Evolutionary conservation across 2,797 vertebrate genomes (phyloP), one percentile per base, ranked within the genome.

Genomic region (Chelmon rostratus): DNA sequence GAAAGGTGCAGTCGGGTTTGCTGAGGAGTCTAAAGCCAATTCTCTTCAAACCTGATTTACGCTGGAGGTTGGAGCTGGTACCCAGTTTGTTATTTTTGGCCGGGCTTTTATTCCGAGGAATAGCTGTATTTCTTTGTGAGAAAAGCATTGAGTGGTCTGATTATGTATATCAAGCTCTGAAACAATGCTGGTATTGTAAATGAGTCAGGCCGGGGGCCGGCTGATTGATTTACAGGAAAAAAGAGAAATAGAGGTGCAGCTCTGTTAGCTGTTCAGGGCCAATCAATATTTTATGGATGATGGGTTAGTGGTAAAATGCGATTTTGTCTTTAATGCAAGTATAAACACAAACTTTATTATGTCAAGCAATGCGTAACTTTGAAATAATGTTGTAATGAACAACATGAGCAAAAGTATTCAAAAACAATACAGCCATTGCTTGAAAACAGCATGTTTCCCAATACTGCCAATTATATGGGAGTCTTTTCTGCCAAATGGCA

Each of bases 11-110:
- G 33, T 64, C 86, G 18, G 25, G 42, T 68, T 83, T 61, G 25
- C 56, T 61, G 53, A 75, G 68, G 70, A 37, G n/a, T 70, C 49
- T 49, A 37, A 81, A 83, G 82, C 81, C 89, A 89, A 35, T 76
- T 81, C 61, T 89, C 68, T 63, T 89, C 78, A 84, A 86, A 85
- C 76, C 53, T 79, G 81, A 88, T 92, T 88, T 88, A 80, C 69
- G 85, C 64, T 81, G 81, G 87, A 86, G 74, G 72, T 76, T 83
- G 79, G 67, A 87, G 78, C 81, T 78, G 84, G 86, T 84, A 77
- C 78, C 83, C 68, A 31, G 62, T 88, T 90, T 92, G 88, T 78
- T 91, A 44, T 83, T 87, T 88, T 90, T 93, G 91, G 91, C 91
- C 33, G 11, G 11, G 66, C 71, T 73, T 78, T 82, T 63, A 76